A percentile compares a stretch with the other conserved stretches of the same genome.
Evolutionary conservation across 2,113 vertebrate species (phyloP).

Genomic region (Tinamus guttatus): DNA sequence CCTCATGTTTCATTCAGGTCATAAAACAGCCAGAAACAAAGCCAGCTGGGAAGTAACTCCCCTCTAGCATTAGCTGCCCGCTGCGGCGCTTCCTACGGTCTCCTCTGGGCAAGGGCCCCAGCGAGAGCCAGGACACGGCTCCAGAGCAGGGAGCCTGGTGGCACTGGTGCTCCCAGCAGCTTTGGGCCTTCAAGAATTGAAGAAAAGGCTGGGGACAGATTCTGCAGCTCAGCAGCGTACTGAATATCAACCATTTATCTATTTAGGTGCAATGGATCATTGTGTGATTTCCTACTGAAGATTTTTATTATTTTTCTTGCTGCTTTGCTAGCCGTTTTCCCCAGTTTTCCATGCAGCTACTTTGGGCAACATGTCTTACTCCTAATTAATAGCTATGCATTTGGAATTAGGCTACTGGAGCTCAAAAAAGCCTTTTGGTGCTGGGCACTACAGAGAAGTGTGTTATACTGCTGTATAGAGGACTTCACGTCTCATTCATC

Average conservation of each 20-base stretch:
- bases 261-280: not conserved
- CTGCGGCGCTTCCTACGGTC: not conserved
- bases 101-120: not conserved
- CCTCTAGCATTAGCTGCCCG: not conserved
- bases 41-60: rapidly evolving
- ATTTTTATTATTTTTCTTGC: not conserved
- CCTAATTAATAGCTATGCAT: not conserved
- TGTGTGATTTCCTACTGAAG: not conserved
- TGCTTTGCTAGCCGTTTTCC: not conserved
- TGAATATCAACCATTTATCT: not conserved
- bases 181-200: not conserved
- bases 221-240: not conserved
- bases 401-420: not conserved
- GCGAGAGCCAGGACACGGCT: not conserved
- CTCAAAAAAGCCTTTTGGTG: not conserved
- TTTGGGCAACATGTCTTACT: not conserved
- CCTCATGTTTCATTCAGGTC: not conserved
- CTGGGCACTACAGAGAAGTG: not conserved
- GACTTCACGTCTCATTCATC: not conserved
- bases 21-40: not conserved
- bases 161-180: not conserved
- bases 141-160: rapidly evolving
- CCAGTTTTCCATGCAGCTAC: not conserved
- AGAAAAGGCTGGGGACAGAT: not conserved
- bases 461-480: not conserved